Percentiles rank a stretch among this genome's conserved stretches.
Evolutionary conservation across 2,797 vertebrate genomes (phyloP).

Genomic region (Acanthiza pusilla): DNA sequence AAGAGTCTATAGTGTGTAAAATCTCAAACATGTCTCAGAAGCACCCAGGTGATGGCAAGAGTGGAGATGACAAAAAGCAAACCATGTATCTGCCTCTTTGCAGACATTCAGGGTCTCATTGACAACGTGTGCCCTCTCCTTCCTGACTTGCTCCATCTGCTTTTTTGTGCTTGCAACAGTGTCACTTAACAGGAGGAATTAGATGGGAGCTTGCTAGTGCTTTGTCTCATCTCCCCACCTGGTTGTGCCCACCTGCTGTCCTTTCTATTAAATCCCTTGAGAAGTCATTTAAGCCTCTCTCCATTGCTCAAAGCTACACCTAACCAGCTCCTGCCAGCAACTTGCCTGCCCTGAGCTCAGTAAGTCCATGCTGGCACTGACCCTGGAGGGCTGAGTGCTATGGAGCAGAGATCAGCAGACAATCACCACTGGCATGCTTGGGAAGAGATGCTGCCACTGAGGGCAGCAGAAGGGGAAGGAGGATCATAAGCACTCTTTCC

Average conservation of each 20-base stretch:
- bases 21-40: not conserved
- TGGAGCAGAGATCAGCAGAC: not conserved
- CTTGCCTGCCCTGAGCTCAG: not conserved
- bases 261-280: not conserved
- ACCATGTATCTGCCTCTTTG: not conserved
- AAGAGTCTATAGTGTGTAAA: not conserved
- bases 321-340: not conserved
- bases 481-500: not conserved
- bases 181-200: not conserved
- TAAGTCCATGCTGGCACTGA: not conserved
- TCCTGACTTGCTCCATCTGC: not conserved
- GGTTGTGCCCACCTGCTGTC: not conserved
- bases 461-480: not conserved
- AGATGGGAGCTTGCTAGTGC: not conserved
- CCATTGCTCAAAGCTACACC: not conserved
- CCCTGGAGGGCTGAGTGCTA: not conserved
- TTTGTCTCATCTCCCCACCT: not conserved
- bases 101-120: not conserved
- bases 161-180: not conserved
- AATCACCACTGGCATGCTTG: not conserved
- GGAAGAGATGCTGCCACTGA: not conserved
- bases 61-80: not conserved
- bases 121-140: fast-evolving
- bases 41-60: not conserved
- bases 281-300: not conserved